Evolutionary conservation across 2,113 vertebrate genomes (phyloP), one percentile per base, ranked within the genome.

Genomic region (Tichodroma muraria): DNA sequence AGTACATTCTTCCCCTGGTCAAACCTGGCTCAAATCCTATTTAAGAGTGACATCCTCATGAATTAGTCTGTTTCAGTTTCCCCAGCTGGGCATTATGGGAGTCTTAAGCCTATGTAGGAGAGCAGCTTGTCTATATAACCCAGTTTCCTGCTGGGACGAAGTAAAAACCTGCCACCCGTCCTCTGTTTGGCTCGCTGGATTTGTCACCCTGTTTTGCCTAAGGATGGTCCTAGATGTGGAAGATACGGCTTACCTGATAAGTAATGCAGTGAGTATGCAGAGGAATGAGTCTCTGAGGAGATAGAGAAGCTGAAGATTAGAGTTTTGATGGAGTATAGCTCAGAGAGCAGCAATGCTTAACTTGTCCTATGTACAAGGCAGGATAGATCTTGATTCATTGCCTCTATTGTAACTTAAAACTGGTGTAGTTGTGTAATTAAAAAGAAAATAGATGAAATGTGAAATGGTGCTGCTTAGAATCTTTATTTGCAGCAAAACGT

Each of bases 211-310:
- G 81, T 85, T 94, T 81, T 94, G 84, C 95, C 85, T 97, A 97
- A 97, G 94, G 95, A 99, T 99, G 99, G 98, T 99, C 93, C 95
- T 99, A 73, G 98, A 98, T 77, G 95, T 99, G 90, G 91, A 96
- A 90, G 98, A 99, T 71, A 98, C 98, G 73, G 98, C 98, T 47
- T 97, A 98, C 96, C 98, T 98, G 79, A 96, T 98, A 59, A 98
- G 97, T 93, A 97, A 98, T 94, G 96, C 95, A 82, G 98, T 99
- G 96, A 99, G 98, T 99, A 98, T 92, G 66, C 76, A 65, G 72
- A 73, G 60, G 68, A 83, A 42, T 50, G 60, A 50, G 31, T 47
- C 38, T 85, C 60, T 42, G 25, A 77, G 60, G 83, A 37, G 68
- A n/a, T 4, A 13, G 1, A 68, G 60, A 54, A 86, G 30, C 47